A percentile compares a stretch with the other conserved stretches of the same genome.
Conservation (phyloP, 2,113 vertebrate species). For the Lipotes vexillifer region DNA sequence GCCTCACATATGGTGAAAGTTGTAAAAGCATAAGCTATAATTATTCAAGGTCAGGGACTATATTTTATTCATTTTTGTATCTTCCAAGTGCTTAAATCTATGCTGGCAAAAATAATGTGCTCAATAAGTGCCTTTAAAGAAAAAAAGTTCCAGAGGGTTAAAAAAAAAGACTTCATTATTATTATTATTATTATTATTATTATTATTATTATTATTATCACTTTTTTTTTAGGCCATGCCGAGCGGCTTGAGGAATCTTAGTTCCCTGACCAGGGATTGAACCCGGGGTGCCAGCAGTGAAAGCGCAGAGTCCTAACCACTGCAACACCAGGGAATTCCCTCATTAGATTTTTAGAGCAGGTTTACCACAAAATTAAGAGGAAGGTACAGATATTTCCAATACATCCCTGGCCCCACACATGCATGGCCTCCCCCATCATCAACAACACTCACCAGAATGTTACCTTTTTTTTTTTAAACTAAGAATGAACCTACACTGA, state of each 20-base stretch:
- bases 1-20: not conserved
- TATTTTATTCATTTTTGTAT: not conserved
- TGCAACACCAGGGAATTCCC: not conserved
- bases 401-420: not conserved
- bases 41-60: not conserved
- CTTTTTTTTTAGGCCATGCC: no score
- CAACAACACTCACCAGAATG: not conserved
- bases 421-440: not conserved
- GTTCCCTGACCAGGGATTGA: not conserved
- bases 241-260: not conserved
- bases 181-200: no score
- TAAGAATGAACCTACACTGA: not conserved
- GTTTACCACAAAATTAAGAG: not conserved
- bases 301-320: not conserved
- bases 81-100: not conserved
- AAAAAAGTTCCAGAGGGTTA: not conserved
- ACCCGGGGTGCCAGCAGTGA: not conserved
- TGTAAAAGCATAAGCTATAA: not conserved
- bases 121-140: not conserved
- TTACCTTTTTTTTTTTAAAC: not conserved
- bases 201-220: no score
- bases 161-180: not conserved
- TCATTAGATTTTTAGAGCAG: not conserved
- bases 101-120: not conserved
- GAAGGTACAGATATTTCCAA: not conserved